Conservation (phyloP, 2,113 vertebrate genomes). For the Strix uralensis region DNA sequence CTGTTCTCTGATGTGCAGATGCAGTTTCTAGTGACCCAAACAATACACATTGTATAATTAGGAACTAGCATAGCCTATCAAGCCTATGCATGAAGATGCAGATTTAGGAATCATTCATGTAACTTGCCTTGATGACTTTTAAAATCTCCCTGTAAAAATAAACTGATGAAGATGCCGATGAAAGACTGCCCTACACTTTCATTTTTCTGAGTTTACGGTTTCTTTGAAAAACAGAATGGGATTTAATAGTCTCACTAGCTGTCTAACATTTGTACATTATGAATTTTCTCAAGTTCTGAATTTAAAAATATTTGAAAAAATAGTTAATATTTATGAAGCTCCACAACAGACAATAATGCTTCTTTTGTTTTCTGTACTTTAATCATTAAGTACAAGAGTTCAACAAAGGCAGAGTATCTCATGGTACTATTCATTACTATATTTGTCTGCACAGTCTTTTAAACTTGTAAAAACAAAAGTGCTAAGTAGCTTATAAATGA, state of each 20-base stretch:
- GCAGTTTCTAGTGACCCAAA: background rate
- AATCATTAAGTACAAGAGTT: background rate
- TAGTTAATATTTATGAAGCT: background rate
- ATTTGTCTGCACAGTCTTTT: background rate
- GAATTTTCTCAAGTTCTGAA: background rate
- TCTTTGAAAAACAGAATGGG: background rate
- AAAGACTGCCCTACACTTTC: background rate
- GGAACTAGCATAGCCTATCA: background rate
- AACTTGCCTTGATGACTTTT: background rate
- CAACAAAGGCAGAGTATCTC: background rate
- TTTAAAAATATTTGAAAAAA: background rate
- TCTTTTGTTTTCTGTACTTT: background rate
- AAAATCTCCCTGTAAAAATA: background rate
- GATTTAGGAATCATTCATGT: background rate
- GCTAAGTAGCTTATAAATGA: background rate
- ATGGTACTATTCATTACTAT: background rate
- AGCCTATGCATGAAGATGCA: background rate
- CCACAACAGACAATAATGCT: background rate
- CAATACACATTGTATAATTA: accelerated
- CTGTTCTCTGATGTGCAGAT: background rate
- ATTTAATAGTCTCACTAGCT: background rate
- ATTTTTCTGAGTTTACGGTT: background rate
- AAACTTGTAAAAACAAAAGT: background rate
- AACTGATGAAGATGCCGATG: background rate
- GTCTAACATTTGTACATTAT: background rate